phyloP scores from a whole-genome alignment of 1,140 invertebrate species.

The Elysia chlorotica region DNA sequence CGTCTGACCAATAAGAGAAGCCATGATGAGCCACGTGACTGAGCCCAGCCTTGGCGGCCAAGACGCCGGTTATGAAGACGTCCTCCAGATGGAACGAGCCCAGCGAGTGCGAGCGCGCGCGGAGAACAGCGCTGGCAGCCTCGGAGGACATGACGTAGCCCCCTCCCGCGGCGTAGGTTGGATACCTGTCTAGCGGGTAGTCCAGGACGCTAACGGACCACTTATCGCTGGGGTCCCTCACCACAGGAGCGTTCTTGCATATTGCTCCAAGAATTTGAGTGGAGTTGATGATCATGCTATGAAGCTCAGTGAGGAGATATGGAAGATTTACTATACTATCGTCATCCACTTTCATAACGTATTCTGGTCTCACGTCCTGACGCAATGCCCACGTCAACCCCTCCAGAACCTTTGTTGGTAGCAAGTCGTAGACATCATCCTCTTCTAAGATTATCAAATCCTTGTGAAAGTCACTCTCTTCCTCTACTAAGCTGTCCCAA shows the following conservation, averaged over 20 bases:
- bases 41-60: conserved; percentile 41
- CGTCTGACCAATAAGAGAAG: conserved; percentile 22
- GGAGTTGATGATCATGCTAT: conserved; percentile 15
- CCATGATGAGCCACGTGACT: conserved; percentile 25
- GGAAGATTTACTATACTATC: conserved; percentile 65
- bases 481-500: conserved; percentile 58
- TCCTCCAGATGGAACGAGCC: conserved; percentile 60
- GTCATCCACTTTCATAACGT: conserved; percentile 66
- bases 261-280: conserved; percentile 27
- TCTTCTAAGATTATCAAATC: conserved; percentile 83
- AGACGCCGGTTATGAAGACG: conserved; percentile 62
- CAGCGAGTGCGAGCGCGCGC: conserved; percentile 38
- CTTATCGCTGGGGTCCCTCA: conserved; percentile 34
- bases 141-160: conserved; percentile 48
- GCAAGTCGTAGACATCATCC: conserved; percentile 78
- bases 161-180: conserved; percentile 48
- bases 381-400: conserved; percentile 78
- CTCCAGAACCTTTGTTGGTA: conserved; percentile 86
- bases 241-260: conserved; percentile 34
- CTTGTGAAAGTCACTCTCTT: conserved; percentile 69
- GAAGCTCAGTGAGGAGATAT: conserved; percentile 34
- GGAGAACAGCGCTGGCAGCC: conserved; percentile 32
- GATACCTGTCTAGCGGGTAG: conserved; percentile 44
- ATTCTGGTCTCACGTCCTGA: conserved; percentile 67
- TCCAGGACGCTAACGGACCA: conserved; percentile 43